Conservation (phyloP, 23 tunicate genomes). For the Botrylloides violaceus region DNA sequence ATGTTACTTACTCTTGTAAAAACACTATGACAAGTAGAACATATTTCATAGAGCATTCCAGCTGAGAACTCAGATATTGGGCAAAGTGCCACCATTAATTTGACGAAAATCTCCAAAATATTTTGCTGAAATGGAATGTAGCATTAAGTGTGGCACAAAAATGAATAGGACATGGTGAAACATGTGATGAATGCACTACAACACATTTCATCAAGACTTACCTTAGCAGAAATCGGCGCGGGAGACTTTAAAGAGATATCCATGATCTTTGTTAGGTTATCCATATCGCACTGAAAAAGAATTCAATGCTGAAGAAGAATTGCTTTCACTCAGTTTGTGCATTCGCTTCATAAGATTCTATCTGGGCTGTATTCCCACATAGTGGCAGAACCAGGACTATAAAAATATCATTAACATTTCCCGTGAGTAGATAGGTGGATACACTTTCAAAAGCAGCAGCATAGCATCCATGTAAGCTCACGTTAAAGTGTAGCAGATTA, state of each 20-base stretch:
- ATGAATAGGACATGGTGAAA: neutral
- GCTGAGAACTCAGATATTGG: conserved; percentile 34
- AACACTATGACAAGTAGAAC: conserved; percentile 21
- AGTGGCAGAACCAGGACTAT: no score
- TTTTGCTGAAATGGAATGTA: conserved; percentile 40
- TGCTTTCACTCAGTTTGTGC: no score
- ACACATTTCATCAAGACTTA: neutral
- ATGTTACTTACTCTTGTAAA: conserved; percentile 42
- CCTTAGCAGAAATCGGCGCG: conserved; percentile 23
- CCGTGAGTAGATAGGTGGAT: no score
- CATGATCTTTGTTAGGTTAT: conserved; percentile 10
- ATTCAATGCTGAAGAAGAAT: no score
- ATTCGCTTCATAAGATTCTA: no score
- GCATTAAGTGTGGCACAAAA: neutral
- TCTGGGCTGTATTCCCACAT: no score
- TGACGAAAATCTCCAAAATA: conserved; percentile 60
- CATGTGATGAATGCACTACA: neutral
- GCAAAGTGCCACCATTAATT: conserved; percentile 27
- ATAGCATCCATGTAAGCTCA: no score
- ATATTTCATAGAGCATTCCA: conserved; percentile 31
- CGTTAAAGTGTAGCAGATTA: no score
- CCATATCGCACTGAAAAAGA: conserved; percentile 9
- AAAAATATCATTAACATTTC: no score
- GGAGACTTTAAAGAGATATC: conserved; percentile 6
- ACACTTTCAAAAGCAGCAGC: no score